Percentiles rank a stretch among this genome's conserved stretches.
Evolutionary conservation across 2,797 vertebrate species (phyloP).

Genomic region (Diplodus sargus): DNA sequence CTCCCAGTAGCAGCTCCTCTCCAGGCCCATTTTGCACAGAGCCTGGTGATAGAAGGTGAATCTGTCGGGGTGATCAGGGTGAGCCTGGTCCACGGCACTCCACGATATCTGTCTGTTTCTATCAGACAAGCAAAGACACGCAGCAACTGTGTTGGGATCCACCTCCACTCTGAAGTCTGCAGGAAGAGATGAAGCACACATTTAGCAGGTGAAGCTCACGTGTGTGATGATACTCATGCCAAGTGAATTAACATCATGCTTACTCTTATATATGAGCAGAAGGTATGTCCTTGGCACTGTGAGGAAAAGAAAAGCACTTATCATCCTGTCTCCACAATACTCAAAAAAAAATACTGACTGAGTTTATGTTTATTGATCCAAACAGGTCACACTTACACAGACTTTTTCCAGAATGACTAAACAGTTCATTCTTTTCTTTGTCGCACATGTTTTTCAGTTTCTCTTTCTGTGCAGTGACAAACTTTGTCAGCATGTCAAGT

Average conservation of each 20-base stretch:
- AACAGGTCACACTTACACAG: slow-evolving; percentile 27
- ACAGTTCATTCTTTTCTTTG: slow-evolving; percentile 23
- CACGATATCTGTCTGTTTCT: slow-evolving; percentile 57
- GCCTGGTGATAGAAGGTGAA: slow-evolving; percentile 64
- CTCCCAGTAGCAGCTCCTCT: slow-evolving; percentile 66
- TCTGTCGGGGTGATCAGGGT: slow-evolving; percentile 59
- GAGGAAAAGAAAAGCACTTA: background rate
- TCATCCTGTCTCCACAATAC: background rate
- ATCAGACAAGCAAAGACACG: slow-evolving; percentile 59
- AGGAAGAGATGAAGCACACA: slow-evolving; percentile 7
- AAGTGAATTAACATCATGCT: background rate
- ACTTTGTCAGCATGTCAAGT: slow-evolving; percentile 6
- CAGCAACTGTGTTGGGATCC: slow-evolving; percentile 63
- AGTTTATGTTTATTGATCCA: background rate
- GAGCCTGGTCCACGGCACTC: slow-evolving; percentile 34
- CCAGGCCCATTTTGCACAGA: slow-evolving; percentile 45
- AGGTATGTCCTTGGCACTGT: slow-evolving; percentile 29
- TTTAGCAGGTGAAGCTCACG: background rate
- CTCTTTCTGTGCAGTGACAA: slow-evolving; percentile 43
- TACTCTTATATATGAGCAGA: slow-evolving; percentile 2
- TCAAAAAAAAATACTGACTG: background rate
- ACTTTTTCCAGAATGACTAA: background rate
- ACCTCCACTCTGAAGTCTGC: slow-evolving; percentile 42
- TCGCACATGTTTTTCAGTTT: slow-evolving; percentile 41
- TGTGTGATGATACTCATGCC: background rate